Percentiles rank a stretch among this genome's conserved stretches.
Conservation (phyloP, 2,113 vertebrate species). For the Salvelinus alpinus region DNA sequence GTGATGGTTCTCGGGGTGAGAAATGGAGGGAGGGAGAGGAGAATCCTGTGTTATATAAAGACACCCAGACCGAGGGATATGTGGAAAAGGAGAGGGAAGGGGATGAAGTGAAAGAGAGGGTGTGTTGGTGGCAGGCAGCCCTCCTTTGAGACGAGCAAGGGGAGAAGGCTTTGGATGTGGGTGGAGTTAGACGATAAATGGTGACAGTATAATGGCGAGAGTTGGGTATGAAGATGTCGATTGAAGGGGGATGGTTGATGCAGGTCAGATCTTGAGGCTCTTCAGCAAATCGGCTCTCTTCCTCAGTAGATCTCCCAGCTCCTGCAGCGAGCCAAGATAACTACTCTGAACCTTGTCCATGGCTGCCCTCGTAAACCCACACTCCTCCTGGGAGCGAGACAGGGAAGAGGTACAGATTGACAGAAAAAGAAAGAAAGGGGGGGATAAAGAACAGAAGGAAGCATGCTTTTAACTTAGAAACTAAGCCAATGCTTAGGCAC, state of each 20-base stretch:
- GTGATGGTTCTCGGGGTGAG: constrained; percentile 53
- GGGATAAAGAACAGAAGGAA: too few species aligned
- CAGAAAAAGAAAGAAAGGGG: too few species aligned
- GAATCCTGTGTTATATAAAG: background rate
- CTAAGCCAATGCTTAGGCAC: too few species aligned
- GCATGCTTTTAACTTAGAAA: too few species aligned
- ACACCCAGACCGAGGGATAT: background rate
- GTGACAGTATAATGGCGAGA: constrained; percentile 12
- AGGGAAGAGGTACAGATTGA: too few species aligned
- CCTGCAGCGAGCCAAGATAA: constrained; percentile 93
- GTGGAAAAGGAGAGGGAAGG: background rate
- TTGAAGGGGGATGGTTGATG: background rate
- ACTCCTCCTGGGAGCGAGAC: constrained; percentile 80
- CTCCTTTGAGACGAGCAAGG: background rate
- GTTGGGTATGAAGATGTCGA: background rate
- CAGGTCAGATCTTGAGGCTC: constrained; percentile 88
- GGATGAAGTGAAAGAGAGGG: background rate
- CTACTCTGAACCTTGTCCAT: constrained; percentile 95
- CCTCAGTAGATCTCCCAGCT: constrained; percentile 90
- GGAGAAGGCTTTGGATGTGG: background rate
- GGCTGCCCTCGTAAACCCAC: constrained; percentile 83
- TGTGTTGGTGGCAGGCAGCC: background rate
- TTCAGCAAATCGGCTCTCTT: constrained; percentile 92
- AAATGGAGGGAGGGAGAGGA: background rate
- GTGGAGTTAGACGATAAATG: background rate